Evolutionary conservation across 2,888 invertebrate species (phyloP), one percentile per base, ranked within the genome.

Genomic region (Drosophila dives): DNA sequence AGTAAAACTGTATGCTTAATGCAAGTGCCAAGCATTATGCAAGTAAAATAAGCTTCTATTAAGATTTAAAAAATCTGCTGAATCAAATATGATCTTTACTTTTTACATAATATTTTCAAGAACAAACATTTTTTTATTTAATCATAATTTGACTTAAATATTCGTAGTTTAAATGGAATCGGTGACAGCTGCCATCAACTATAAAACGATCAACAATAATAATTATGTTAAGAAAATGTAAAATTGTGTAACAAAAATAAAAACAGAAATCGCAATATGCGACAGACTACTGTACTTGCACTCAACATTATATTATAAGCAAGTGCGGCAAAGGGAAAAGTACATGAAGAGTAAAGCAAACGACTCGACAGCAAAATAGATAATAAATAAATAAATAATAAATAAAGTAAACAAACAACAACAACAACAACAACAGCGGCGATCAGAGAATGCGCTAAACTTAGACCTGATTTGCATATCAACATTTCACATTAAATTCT

Each of bases 401-500:
- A 84, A 85, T 76, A 83, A 87, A 79, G 81, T 85, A 77, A 87
- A 75, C 83, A 84, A 80, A 60, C 72, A 62, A 15, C 10, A 61
- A 56, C 33, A 55, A 20, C 36, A 53, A 49, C 51, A 64, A 29
- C 36, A 56, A 62, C 64, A 53, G 58, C 58, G 64, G 34, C 32
- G 53, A 61, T 58, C 42, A 38, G 26, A 59, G 59, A 58, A 61
- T 61, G 58, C 60, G 60, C 49, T 48, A 26, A 59, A 48, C 65
- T 65, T 42, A 29, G 54, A 26, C 6, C 29, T 4, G 8, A 85
- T 85, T 85, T 85, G 88, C 85, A 85, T 85, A 85, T 87, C 85
- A 87, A 87, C 85, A 83, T 85, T 85, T 87, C 81, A 71, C 88
- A 85, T 85, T 79, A 75, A 85, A 85, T 83, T 78, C 82, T 76